Evolutionary conservation across 1,140 invertebrate species (phyloP).

Genomic region (Calephelis virginiensis): DNA sequence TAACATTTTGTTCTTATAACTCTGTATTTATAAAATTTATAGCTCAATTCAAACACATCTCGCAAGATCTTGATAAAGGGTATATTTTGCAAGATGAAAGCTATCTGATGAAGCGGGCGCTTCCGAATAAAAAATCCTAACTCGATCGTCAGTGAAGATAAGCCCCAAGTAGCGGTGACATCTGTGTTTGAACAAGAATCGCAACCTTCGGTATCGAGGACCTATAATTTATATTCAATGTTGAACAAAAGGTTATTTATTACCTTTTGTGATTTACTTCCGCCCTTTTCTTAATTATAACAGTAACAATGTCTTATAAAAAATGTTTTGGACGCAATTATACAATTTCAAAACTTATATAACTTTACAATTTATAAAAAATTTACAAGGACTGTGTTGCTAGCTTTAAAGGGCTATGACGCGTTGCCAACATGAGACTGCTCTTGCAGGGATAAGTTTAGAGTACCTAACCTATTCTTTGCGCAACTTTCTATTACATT

Average conservation of each 20-base stretch:
- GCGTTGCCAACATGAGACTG: too few relatives aligned
- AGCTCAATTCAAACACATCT: constrained; percentile 4
- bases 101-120: constrained; percentile 56
- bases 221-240: constrained; percentile 33
- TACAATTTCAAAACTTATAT: too few relatives aligned
- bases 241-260: constrained; percentile 20
- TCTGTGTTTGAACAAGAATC: constrained; percentile 46
- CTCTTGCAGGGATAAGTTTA: too few relatives aligned
- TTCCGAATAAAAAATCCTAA: constrained; percentile 44
- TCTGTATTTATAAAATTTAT: neutral
- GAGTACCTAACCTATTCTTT: too few relatives aligned
- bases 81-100: constrained; percentile 57
- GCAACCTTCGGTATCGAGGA: constrained; percentile 23
- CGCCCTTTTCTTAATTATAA: constrained; percentile 24
- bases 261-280: constrained; percentile 37
- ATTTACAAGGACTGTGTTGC: too few relatives aligned
- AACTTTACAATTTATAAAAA: too few relatives aligned
- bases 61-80: constrained; percentile 41
- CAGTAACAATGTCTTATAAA: neutral
- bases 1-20: too few relatives aligned
- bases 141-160: constrained; percentile 51
- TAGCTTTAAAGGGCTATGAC: too few relatives aligned
- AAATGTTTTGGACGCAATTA: neutral
- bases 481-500: too few relatives aligned
- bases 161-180: constrained; percentile 46